Evolutionary conservation across 2,888 invertebrate genomes (phyloP), one percentile per base, ranked within the genome.

Genomic region (Punctoribates punctum): DNA sequence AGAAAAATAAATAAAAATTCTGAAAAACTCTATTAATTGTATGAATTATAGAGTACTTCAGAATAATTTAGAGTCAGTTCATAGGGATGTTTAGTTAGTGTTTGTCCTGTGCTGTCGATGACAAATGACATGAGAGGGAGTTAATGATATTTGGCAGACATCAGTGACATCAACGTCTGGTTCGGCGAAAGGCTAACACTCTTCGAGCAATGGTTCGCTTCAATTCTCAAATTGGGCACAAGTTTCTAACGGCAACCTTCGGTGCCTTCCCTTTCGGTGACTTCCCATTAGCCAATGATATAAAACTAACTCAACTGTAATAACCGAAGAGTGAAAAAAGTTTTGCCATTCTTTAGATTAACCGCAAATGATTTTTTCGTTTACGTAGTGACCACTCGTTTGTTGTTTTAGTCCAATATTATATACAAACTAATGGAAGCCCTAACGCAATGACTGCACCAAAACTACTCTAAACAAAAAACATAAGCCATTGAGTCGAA

Each of bases 41-140:
- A 34, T 34, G 34, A 34, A 34, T 34, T 34, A 34, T 34, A 34
- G 34, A 34, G 34, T 34, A 34, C 34, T 34, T 34, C 34, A 34
- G 34, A 34, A 34, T 34, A 34, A 34, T 34, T 34, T 54, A n/a
- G 6, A 54, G 1, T 54, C 54, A 54, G 34, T 34, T 34, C 34
- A 34, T 34, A 34, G 34, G 34, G 8, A 34, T 34, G 34, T 34
- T 54, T 6, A 20, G 54, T 54, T n/a, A n/a, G 54, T 54, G 54
- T 20, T 57, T 60, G 67, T n/a, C 6, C 38, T 38, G 38, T 38
- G 20, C 67, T 67, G 67, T 34, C 13, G 20, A 13, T 67, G 67
- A 67, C 67, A 67, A 67, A 67, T 67, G 15, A 38, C 38, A 67
- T 67, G 67, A 34, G 38, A 67, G 67, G 34, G 38, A 67, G 67